A percentile compares a stretch with the other conserved stretches of the same genome.
These are phyloP conservation scores for Chaenogobius annularis DNA, from an alignment of 2,113 vertebrate genomes.

Conservation along the genomic window DNA sequence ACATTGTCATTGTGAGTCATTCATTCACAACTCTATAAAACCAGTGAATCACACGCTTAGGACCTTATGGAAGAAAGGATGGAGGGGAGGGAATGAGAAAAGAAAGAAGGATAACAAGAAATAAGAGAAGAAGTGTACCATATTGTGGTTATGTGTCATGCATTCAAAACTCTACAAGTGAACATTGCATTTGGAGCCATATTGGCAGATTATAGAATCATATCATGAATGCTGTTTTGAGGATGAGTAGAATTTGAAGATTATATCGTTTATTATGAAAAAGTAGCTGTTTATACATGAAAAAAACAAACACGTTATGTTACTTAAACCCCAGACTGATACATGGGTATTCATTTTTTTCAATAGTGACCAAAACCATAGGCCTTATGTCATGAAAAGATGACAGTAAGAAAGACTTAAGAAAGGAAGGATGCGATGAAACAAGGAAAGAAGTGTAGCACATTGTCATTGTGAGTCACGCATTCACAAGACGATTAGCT, in stretches of 20 bases:
- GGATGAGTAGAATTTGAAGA: too few species aligned
- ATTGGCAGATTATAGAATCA: too few species aligned
- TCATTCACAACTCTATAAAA: slow-evolving; percentile 29
- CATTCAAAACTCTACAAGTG: background rate
- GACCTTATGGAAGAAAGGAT: background rate
- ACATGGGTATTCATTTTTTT: too few species aligned
- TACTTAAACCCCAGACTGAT: too few species aligned
- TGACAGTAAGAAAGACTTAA: background rate
- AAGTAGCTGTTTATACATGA: too few species aligned
- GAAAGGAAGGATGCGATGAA: background rate
- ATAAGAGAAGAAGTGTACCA: background rate
- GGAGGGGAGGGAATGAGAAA: background rate
- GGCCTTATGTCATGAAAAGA: background rate
- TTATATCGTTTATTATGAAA: too few species aligned
- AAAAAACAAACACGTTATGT: too few species aligned
- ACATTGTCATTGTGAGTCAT: slow-evolving; percentile 41
- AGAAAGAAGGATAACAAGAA: background rate
- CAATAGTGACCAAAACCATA: too few species aligned
- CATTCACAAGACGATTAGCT: background rate
- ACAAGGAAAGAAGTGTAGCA: background rate
- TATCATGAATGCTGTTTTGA: too few species aligned
- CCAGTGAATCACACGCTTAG: slow-evolving; percentile 22
- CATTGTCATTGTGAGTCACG: background rate
- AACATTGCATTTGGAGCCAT: too few species aligned
- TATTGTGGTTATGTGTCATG: background rate